phyloP scores from a whole-genome alignment of 2,113 vertebrate species.

The Recurvirostra avosetta region DNA sequence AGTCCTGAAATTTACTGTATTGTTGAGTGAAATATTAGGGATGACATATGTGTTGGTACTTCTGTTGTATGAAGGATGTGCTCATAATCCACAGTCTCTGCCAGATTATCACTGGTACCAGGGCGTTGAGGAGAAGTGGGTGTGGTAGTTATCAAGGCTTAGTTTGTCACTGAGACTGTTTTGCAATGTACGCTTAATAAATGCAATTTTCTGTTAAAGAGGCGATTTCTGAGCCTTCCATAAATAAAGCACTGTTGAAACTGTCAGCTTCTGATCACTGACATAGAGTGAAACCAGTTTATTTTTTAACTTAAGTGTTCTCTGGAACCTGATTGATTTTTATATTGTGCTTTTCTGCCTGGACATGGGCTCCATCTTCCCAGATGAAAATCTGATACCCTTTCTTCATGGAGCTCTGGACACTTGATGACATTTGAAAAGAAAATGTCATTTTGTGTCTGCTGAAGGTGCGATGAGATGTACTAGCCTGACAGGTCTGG shows the following conservation, averaged over 20 bases:
- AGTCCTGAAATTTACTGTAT: not conserved
- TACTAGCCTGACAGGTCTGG: not conserved
- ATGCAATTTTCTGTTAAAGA: not conserved
- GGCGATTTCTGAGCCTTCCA: not conserved
- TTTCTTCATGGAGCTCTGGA: not conserved
- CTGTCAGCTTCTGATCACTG: not conserved
- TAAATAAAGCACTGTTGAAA: not conserved
- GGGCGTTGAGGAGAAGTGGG: not conserved
- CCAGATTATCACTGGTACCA: not conserved
- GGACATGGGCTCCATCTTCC: not conserved
- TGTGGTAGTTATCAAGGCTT: not conserved
- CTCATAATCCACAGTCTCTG: not conserved
- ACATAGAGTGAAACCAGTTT: not conserved
- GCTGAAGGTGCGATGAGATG: not conserved
- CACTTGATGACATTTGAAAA: not conserved
- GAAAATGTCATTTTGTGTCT: not conserved
- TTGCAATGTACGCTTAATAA: not conserved
- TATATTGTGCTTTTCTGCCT: not conserved
- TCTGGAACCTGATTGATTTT: not conserved
- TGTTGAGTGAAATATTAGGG: not conserved
- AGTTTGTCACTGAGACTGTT: not conserved
- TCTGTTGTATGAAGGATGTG: not conserved
- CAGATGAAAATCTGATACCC: not conserved
- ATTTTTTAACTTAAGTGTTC: not conserved
- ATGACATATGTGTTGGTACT: accelerated